Evolutionary conservation across 2,113 vertebrate species (phyloP).

Genomic region (Thamnophis sirtalis): DNA sequence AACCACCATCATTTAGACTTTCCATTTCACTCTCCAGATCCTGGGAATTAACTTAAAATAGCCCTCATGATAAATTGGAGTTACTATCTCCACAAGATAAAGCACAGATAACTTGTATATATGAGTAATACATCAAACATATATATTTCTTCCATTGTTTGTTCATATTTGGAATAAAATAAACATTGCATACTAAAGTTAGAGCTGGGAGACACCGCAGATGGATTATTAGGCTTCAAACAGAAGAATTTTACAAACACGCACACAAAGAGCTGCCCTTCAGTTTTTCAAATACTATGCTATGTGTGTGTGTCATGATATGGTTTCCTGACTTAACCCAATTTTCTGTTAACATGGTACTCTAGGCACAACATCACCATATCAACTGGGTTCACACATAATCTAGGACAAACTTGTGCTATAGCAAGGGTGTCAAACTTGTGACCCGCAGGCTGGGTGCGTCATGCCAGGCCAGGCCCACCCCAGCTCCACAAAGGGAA

Average conservation of each 20-base stretch:
- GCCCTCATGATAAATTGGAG: not conserved
- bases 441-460: no score
- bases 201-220: not conserved
- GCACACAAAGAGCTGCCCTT: not conserved
- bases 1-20: not conserved
- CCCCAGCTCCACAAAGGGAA: no score
- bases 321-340: not conserved
- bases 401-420: not conserved
- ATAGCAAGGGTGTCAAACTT: not conserved
- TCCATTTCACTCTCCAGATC: not conserved
- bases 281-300: not conserved
- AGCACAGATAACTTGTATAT: not conserved
- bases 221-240: not conserved
- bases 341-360: not conserved
- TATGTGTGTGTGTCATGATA: not conserved
- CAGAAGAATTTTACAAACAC: not conserved
- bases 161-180: not conserved
- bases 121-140: not conserved
- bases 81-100: not conserved
- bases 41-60: not conserved
- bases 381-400: not conserved
- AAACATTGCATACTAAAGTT: not conserved
- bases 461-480: no score
- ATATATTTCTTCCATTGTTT: not conserved
- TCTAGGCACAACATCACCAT: not conserved